Evolutionary conservation across 2,113 vertebrate genomes (phyloP).

Genomic region (Fregata magnificens): DNA sequence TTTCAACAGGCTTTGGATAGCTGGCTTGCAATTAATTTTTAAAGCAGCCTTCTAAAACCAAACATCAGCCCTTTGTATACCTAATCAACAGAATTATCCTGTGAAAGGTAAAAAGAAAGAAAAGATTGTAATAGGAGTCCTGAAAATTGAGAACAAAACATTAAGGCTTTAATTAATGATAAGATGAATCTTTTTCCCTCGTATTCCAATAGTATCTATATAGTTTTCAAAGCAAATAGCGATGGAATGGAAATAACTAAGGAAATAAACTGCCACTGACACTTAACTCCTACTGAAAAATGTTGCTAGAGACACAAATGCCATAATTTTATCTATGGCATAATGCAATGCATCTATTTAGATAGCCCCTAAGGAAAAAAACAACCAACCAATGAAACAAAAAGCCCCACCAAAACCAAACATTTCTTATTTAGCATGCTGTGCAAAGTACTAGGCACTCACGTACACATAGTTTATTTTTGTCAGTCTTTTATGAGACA

Average conservation of each 20-base stretch:
- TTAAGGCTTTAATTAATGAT: neutral
- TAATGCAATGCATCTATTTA: neutral
- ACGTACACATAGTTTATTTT: neutral
- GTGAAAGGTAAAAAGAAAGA: neutral
- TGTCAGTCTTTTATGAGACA: neutral
- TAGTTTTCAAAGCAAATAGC: neutral
- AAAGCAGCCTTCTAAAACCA: neutral
- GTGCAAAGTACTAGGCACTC: neutral
- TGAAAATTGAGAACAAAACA: neutral
- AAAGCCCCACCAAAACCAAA: rapidly evolving
- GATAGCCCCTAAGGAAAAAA: neutral
- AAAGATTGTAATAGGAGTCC: neutral
- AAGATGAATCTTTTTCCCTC: neutral
- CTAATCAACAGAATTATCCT: neutral
- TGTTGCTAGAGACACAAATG: neutral
- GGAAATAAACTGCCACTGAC: neutral
- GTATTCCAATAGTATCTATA: neutral
- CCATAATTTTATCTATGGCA: neutral
- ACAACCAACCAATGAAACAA: rapidly evolving
- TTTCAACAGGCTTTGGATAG: neutral
- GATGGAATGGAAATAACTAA: neutral
- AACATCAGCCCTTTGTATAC: neutral
- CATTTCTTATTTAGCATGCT: neutral
- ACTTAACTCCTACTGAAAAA: neutral
- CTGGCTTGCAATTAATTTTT: neutral